A percentile compares a stretch with the other conserved stretches of the same genome.
These are phyloP conservation scores for Eledona agricola DNA, from an alignment of 2,888 invertebrate genomes.

Conservation along the genomic window DNA sequence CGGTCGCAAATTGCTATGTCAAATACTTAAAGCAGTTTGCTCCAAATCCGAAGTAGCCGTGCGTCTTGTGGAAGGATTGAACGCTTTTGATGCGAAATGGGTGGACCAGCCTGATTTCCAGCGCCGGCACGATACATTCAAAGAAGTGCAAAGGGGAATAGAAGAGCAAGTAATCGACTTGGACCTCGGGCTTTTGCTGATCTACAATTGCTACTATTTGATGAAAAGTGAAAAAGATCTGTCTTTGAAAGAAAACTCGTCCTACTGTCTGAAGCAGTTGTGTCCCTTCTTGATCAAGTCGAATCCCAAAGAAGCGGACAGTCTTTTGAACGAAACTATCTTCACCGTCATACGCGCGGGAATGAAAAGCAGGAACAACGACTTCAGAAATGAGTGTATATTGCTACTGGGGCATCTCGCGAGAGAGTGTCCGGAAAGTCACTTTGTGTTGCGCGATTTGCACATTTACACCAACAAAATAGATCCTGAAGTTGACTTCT, in stretches of 20 bases:
- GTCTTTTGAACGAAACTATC: slow-evolving; percentile 78
- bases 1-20: slow-evolving; percentile 75
- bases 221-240: slow-evolving; percentile 83
- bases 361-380: slow-evolving; percentile 75
- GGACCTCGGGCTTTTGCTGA: slow-evolving; percentile 75
- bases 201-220: slow-evolving; percentile 84
- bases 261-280: slow-evolving; percentile 76
- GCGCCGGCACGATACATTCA: slow-evolving; percentile 80
- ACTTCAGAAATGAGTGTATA: slow-evolving; percentile 81
- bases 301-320: slow-evolving; percentile 69
- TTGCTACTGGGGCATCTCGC: slow-evolving; percentile 79
- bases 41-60: slow-evolving; percentile 61
- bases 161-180: slow-evolving; percentile 66
- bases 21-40: slow-evolving; percentile 69
- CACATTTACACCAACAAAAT: slow-evolving; percentile 71
- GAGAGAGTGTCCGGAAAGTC: slow-evolving; percentile 74
- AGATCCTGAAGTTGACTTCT: slow-evolving; percentile 92
- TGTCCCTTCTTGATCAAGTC: slow-evolving; percentile 71
- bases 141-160: slow-evolving; percentile 69
- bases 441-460: slow-evolving; percentile 77
- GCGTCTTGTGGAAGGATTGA: slow-evolving; percentile 73
- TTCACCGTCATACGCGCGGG: slow-evolving; percentile 76
- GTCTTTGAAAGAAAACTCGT: slow-evolving; percentile 81
- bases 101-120: slow-evolving; percentile 96
- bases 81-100: slow-evolving; percentile 87